Percentiles rank a stretch among this genome's conserved stretches.
Conservation (phyloP, 2,888 invertebrate species). For the Neocrepidodera transversa region DNA sequence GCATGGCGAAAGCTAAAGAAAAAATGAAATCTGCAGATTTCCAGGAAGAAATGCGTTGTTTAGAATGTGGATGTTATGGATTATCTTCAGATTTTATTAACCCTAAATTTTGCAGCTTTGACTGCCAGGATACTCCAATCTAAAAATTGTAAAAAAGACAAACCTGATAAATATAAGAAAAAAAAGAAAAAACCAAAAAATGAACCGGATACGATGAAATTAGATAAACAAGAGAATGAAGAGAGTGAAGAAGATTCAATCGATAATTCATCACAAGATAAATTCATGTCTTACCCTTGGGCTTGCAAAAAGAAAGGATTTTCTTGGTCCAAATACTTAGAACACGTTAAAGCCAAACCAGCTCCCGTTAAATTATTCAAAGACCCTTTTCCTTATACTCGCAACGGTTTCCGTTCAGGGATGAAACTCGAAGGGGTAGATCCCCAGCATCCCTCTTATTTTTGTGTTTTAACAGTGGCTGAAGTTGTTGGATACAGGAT, state of each 20-base stretch:
- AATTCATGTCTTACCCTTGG: conserved; percentile 68
- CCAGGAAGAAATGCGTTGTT: conserved; percentile 77
- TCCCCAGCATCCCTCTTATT: conserved; percentile 87
- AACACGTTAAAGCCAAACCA: conserved; percentile 74
- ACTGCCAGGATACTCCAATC: conserved; percentile 66
- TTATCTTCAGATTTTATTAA: conserved; percentile 83
- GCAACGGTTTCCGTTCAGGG: conserved; percentile 80
- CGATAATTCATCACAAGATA: conserved; percentile 56
- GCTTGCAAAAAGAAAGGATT: conserved; percentile 75
- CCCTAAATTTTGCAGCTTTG: conserved; percentile 76
- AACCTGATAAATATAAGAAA: conserved; percentile 49
- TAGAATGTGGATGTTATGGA: conserved; percentile 86
- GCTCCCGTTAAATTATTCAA: conserved; percentile 81
- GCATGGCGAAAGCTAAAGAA: conserved; percentile 47
- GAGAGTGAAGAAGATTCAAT: conserved; percentile 52
- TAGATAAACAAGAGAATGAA: conserved; percentile 43
- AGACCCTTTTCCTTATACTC: conserved; percentile 77
- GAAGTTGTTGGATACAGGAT: conserved; percentile 84
- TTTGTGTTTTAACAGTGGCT: conserved; percentile 86
- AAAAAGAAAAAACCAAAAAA: conserved; percentile 57
- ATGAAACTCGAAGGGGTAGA: conserved; percentile 95
- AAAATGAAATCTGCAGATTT: conserved; percentile 49
- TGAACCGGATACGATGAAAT: conserved; percentile 38
- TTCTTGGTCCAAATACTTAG: conserved; percentile 80
- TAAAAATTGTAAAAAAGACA: conserved; percentile 47